A percentile compares a stretch with the other conserved stretches of the same genome.
Evolutionary conservation across 2,797 vertebrate genomes (phyloP).

Genomic region (Melanotaenia trifasciata): DNA sequence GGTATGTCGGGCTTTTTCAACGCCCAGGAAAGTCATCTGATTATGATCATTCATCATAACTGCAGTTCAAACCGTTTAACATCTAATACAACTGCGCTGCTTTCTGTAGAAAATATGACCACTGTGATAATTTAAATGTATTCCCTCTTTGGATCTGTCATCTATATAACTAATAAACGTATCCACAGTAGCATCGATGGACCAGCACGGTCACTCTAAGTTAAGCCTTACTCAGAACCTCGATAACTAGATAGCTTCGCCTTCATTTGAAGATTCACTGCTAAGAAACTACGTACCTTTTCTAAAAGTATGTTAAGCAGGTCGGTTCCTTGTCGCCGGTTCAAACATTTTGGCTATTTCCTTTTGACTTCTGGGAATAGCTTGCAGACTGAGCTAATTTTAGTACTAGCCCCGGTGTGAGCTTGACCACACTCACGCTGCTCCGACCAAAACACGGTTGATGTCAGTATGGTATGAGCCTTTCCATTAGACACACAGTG

Average conservation of each 20-base stretch:
- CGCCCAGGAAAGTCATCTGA: constrained; percentile 48
- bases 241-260: not conserved
- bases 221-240: no score
- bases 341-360: constrained; percentile 48
- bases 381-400: constrained; percentile 39
- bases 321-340: constrained; percentile 17
- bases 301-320: constrained; percentile 15
- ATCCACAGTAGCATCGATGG: not conserved
- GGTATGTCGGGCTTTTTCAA: constrained; percentile 30
- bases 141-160: not conserved
- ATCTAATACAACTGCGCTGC: no score
- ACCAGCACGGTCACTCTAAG: not conserved
- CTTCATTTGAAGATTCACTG: accelerated
- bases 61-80: not conserved
- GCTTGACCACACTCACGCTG: not conserved
- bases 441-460: not conserved
- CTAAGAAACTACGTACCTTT: constrained; percentile 14
- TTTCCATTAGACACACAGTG: not conserved
- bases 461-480: accelerated
- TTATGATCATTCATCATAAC: not conserved
- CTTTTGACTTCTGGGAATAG: constrained; percentile 4
- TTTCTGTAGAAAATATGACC: not conserved
- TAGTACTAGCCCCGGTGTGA: constrained; percentile 48
- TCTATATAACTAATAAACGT: not conserved
- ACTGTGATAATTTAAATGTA: no score